These are phyloP conservation scores for Hyposoter didymator DNA, from an alignment of 2,888 invertebrate species.

Conservation along the genomic window DNA sequence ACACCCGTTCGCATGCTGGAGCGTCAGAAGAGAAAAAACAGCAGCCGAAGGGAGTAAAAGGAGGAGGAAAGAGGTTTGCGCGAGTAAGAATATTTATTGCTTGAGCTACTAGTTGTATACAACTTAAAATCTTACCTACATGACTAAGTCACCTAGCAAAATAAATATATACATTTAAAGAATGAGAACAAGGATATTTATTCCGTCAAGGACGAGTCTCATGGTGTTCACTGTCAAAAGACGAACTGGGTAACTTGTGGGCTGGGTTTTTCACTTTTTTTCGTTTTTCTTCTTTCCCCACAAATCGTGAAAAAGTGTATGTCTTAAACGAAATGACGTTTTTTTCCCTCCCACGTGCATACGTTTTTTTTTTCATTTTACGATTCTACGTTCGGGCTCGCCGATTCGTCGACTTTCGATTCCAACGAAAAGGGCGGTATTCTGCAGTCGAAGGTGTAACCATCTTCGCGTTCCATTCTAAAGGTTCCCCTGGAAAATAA, in stretches of 20 bases:
- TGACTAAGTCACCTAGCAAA: conserved; percentile 57
- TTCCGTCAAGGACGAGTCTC: conserved; percentile 41
- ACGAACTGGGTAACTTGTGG: conserved; percentile 26
- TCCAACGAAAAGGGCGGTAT: conserved; percentile 99
- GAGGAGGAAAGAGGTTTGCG: neutral
- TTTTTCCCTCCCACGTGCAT: neutral
- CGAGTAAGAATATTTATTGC: conserved; percentile 60
- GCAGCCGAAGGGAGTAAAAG: neutral
- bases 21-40: neutral
- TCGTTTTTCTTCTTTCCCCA: conserved; percentile 7
- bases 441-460: conserved; percentile 97
- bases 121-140: conserved; percentile 39
- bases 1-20: neutral
- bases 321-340: neutral
- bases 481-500: conserved; percentile 93
- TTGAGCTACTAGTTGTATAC: conserved; percentile 52
- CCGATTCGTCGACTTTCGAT: conserved; percentile 92
- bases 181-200: conserved; percentile 50
- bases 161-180: conserved; percentile 63
- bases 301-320: conserved; percentile 29
- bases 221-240: conserved; percentile 8
- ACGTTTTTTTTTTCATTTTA: conserved; percentile 59
- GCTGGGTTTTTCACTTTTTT: neutral
- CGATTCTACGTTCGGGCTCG: conserved; percentile 79
- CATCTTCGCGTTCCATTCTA: conserved; percentile 98